Evolutionary conservation across 2,888 invertebrate genomes (phyloP), one percentile per base, ranked within the genome.

Genomic region (Torymus aiolomorphi): DNA sequence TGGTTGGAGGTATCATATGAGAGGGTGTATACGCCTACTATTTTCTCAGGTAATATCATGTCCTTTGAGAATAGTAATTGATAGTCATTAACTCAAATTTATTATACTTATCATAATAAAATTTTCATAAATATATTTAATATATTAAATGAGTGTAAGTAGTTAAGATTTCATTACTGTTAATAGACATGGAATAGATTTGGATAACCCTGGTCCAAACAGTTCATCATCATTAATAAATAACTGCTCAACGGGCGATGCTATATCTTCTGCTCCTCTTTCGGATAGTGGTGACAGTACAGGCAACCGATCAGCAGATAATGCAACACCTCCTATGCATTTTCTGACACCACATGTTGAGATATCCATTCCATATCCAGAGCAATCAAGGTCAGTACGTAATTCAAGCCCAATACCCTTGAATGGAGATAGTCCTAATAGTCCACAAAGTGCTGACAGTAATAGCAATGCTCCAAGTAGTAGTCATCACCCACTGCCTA

Each of bases 281-380:
- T 96, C 96, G 57, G 96, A 96, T 88, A 96, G 96, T 83, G 96
- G 96, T 0, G 96, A 96, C 86, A 96, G 96, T 84, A 94, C 95
- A 73, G 95, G 95, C 0, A 94, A 94, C 61, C 92, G 96, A 77
- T 96, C 96, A 0, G 94, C 95, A n/a, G 96, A 96, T 88, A 96
- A 96, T 87, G 95, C 95, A 11, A 96, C 96, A 65, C 96, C 96
- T 13, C 96, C 96, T 0, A 96, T 96, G 96, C 96, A 97, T 90
- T 97, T 97, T 88, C 92, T 97, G 59, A 96, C 97, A 56, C 97
- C 97, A 8, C 97, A 97, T 85, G 96, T 97, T 54, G 97, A 97
- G 92, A 97, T 97, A 89, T 96, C 96, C 59, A 96, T 96, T 94
- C 95, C 96, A 18, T 96, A 96, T 88, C 94, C 95, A 82, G 95